Base-by-base conservation (phyloP, 1,140 invertebrate species). In the Bursaphelenchus mucronatus region DNA sequence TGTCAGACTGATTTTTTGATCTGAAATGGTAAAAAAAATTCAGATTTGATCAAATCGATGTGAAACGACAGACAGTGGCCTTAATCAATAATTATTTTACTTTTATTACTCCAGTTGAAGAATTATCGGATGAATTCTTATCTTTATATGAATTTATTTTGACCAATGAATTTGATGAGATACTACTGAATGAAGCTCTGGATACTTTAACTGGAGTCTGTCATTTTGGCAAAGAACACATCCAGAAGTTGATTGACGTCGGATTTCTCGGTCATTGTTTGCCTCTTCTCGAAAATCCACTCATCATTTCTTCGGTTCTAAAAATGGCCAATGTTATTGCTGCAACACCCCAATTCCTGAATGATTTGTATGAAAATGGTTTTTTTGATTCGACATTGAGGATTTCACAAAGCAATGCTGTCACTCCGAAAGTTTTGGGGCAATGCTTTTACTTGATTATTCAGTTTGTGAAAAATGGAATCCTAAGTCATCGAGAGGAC, bases 381-480 rank as follows among this genome's bases (percentile, higher is more conserved):
- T 49, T n/a, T 19, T 19, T 49, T 6, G 21, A n/a, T 13, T 30
- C 11, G 7, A 3, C 40, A 3, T 54, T 17, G 52, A 54, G 39
- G 11, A 30, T 54, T 30, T 17, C 52, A 15, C 17, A 11, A 13
- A 21, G 15, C 13, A 15, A 17, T 21, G 52, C 13, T 1, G 11
- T 19, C 8, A 13, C 52, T 3, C 17, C 21, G 4, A 13, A 30
- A 15, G 21, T 3, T 4, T 3, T 17, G 10, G 52, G 52, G 11
- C 15, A 54, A n/a, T n/a, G 15, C 3, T 54, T 54, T 54, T 11
- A 13, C 6, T n/a, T 54, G 11, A 30, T 54, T 30, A 11, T 11
- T 11, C 17, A 13, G 21, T 54, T 54, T 54, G 21, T 54, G 11
- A 54, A 54, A 8, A 54, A 21, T 30, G 52, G 52, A 21, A 4